These are phyloP conservation scores for Sardinella longiceps DNA, from an alignment of 2,797 vertebrate genomes.

Conservation along the genomic window DNA sequence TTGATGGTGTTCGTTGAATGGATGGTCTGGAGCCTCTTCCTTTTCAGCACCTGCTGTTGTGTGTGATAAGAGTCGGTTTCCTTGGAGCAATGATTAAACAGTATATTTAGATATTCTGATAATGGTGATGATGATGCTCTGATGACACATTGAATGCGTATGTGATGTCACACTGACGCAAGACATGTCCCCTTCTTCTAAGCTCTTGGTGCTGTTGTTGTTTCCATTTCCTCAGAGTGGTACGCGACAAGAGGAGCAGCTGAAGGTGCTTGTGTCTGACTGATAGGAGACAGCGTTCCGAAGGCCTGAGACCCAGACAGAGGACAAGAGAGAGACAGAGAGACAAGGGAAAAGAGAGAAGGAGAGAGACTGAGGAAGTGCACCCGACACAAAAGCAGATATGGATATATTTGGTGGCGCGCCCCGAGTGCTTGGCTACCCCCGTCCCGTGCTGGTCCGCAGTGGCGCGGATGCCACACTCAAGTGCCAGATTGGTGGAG, in stretches of 20 bases:
- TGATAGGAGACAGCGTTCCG: conserved; percentile 26
- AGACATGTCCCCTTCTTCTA: not conserved
- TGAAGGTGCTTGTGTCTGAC: not conserved
- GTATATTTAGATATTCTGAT: not conserved
- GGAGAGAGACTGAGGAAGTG: not conserved
- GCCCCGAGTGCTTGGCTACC: conserved; percentile 89
- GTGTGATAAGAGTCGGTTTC: too few species aligned
- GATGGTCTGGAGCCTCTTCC: not conserved
- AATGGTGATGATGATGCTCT: not conserved
- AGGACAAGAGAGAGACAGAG: not conserved
- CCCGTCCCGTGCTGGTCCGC: conserved; percentile 82
- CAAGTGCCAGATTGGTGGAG: conserved; percentile 86
- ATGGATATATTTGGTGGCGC: conserved; percentile 88
- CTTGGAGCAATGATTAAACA: not conserved
- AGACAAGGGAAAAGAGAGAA: not conserved
- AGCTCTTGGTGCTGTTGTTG: not conserved
- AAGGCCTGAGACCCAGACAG: conserved; percentile 20
- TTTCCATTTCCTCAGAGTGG: not conserved
- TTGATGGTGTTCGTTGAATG: too few species aligned
- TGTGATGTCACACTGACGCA: not conserved
- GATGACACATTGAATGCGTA: not conserved
- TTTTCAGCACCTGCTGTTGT: not conserved
- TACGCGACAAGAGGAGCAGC: not conserved
- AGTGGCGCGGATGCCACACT: conserved; percentile 81
- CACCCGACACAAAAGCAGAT: conserved; percentile 2